Conservation (phyloP, 2,888 invertebrate genomes). For the Reticulitermes lucifugus region DNA sequence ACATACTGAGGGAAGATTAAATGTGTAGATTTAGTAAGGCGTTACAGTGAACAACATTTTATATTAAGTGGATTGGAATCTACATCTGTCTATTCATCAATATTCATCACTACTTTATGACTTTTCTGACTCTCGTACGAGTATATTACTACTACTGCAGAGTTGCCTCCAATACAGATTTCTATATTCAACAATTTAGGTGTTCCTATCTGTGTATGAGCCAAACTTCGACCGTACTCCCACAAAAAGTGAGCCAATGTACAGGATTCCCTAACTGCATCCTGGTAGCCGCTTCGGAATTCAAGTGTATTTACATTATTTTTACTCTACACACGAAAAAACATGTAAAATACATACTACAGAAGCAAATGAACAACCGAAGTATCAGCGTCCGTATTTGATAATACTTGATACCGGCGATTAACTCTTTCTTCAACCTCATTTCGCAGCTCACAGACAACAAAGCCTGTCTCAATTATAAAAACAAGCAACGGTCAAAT, state of each 20-base stretch:
- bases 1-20: slow-evolving; percentile 1
- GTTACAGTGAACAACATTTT: neutral
- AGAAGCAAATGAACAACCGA: neutral
- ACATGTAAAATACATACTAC: neutral
- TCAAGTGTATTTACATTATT: neutral
- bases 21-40: neutral
- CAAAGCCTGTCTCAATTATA: too few species aligned
- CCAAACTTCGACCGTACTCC: neutral
- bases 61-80: neutral
- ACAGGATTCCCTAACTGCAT: neutral
- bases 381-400: neutral
- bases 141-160: neutral
- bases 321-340: neutral
- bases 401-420: too few species aligned
- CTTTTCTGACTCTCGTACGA: neutral
- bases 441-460: too few species aligned
- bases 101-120: neutral
- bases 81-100: neutral
- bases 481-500: too few species aligned
- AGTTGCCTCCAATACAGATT: neutral
- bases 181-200: neutral
- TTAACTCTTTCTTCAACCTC: too few species aligned
- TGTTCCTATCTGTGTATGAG: neutral
- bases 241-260: neutral
- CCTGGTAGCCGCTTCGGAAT: neutral